These are phyloP conservation scores for Pleuronectes platessa DNA, from an alignment of 2,113 vertebrate species.

Conservation along the genomic window DNA sequence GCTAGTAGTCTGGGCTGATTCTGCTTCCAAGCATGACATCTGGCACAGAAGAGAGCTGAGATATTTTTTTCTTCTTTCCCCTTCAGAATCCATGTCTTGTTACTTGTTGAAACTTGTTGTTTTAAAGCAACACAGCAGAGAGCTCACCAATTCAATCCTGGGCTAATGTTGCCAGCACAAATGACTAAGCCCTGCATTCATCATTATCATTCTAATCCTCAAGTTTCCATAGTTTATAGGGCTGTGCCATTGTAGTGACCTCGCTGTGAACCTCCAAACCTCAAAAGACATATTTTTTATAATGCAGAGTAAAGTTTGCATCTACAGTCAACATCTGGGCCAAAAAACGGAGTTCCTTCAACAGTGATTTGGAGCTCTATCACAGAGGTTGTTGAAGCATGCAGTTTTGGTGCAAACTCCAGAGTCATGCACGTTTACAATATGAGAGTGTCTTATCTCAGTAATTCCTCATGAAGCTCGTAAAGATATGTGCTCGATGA, in stretches of 20 bases:
- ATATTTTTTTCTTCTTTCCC: constrained; percentile 25
- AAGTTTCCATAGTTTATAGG: constrained; percentile 63
- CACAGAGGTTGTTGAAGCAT: constrained; percentile 30
- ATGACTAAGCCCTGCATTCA: constrained; percentile 78
- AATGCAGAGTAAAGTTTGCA: constrained; percentile 3
- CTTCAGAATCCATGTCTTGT: constrained; percentile 62
- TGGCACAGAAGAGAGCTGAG: constrained; percentile 50
- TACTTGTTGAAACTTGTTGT: constrained; percentile 80
- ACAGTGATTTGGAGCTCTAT: constrained; percentile 44
- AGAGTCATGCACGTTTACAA: constrained; percentile 59
- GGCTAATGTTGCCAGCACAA: constrained; percentile 73
- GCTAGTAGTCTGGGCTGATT: constrained; percentile 32
- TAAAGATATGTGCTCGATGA: constrained; percentile 65
- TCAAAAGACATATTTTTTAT: constrained; percentile 14
- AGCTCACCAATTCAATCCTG: constrained; percentile 61
- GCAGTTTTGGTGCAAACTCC: constrained; percentile 56
- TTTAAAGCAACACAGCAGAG: constrained; percentile 69
- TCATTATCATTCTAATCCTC: constrained; percentile 75
- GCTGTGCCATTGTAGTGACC: constrained; percentile 67
- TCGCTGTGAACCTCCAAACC: constrained; percentile 68
- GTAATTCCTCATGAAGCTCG: constrained; percentile 61
- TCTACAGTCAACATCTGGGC: constrained; percentile 8
- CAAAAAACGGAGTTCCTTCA: constrained; percentile 27
- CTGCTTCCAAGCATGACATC: constrained; percentile 52
- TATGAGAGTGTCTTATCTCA: constrained; percentile 59